Conservation (phyloP, 2,113 vertebrate genomes). For the Neolamprologus caudopunctatus region DNA sequence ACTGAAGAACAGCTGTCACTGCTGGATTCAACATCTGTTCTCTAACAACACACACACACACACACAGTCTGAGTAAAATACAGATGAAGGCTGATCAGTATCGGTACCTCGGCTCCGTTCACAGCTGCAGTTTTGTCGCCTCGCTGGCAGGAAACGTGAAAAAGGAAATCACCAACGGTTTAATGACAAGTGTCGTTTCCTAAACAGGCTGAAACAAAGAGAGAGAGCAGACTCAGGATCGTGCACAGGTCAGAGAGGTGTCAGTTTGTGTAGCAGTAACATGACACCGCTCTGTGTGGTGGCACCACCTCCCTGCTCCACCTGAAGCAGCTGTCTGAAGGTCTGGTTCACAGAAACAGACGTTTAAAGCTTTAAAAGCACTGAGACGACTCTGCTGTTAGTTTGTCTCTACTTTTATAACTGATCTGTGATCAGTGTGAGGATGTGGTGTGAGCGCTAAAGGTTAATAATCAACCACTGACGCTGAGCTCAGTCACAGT, state of each 20-base stretch:
- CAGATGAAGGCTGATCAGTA: background rate
- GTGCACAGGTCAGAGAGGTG: background rate
- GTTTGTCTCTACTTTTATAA: rapidly evolving
- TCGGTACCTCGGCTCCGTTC: background rate
- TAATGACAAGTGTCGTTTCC: rapidly evolving
- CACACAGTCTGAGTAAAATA: background rate
- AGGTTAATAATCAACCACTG: background rate
- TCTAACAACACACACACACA: background rate
- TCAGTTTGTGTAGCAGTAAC: background rate
- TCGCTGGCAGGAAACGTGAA: background rate
- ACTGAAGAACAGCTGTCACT: background rate
- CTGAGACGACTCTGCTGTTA: background rate
- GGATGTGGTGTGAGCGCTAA: background rate
- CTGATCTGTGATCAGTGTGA: background rate
- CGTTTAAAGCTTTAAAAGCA: background rate
- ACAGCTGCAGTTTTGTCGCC: background rate
- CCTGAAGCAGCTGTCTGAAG: background rate
- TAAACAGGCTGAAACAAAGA: background rate
- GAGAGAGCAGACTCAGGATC: background rate
- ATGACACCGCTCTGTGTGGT: background rate
- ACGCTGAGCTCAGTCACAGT: background rate
- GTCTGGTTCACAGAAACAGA: background rate
- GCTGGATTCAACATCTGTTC: background rate
- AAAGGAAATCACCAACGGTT: background rate
- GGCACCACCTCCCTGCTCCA: background rate